Evolutionary conservation across 2,888 invertebrate species (phyloP).

Genomic region (Tetragonula carbonaria): DNA sequence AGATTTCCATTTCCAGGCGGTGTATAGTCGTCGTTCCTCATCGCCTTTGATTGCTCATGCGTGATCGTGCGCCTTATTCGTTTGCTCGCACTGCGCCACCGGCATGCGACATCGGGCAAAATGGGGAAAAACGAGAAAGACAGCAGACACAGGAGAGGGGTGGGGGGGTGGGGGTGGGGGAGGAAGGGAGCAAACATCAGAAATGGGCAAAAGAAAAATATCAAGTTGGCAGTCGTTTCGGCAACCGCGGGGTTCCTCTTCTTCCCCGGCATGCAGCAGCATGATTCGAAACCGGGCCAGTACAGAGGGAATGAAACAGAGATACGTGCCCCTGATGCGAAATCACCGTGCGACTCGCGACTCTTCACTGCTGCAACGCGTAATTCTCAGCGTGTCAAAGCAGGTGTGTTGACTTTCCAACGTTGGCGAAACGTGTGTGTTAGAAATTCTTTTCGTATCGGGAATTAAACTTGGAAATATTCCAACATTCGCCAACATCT

Average conservation of each 20-base stretch:
- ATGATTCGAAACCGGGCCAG: conserved; percentile 24
- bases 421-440: not conserved
- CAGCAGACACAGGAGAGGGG: too few relatives aligned
- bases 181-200: conserved; percentile 53
- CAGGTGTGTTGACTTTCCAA: not conserved
- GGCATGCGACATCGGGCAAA: conserved; percentile 2
- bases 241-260: conserved; percentile 11
- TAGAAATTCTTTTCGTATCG: not conserved
- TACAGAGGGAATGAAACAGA: conserved; percentile 20
- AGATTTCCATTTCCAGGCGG: conserved; percentile 59
- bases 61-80: conserved; percentile 55
- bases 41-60: conserved; percentile 69
- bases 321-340: conserved; percentile 49
- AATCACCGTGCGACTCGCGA: conserved; percentile 24
- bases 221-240: conserved; percentile 55
- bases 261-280: conserved; percentile 2
- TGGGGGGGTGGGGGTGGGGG: not conserved
- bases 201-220: conserved; percentile 55
- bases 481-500: not conserved
- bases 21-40: conserved; percentile 31
- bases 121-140: conserved; percentile 15
- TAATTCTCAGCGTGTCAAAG: not conserved
- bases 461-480: not conserved
- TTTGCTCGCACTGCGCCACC: conserved; percentile 40
- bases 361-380: conserved; percentile 29